Evolutionary conservation across 2,113 vertebrate genomes (phyloP).

Genomic region (Octodon degus): DNA sequence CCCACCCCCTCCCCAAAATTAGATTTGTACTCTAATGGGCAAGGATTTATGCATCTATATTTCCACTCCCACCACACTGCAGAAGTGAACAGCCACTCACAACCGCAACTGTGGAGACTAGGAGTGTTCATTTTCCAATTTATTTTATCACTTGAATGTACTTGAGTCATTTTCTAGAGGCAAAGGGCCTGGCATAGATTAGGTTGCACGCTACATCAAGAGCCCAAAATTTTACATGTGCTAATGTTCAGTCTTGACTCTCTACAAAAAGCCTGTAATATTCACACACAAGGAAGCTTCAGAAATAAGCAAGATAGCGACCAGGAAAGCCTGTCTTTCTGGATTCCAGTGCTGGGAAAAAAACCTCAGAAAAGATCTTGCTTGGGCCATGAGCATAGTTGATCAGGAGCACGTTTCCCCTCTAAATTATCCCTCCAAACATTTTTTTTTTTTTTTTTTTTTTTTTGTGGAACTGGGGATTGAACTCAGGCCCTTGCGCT

Average conservation of each 20-base stretch:
- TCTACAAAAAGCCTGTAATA: background rate
- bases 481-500: too few relatives aligned
- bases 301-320: background rate
- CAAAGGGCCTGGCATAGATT: background rate
- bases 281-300: background rate
- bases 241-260: background rate
- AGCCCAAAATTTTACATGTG: conserved; percentile 26
- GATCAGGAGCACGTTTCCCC: background rate
- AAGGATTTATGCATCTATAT: accelerated
- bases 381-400: background rate
- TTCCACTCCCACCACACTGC: too few relatives aligned
- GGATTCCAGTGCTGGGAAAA: background rate
- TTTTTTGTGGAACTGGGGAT: too few relatives aligned
- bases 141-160: background rate
- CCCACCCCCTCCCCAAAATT: background rate
- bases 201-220: background rate
- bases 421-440: background rate
- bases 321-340: background rate
- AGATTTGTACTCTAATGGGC: background rate
- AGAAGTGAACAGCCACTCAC: background rate
- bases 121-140: background rate
- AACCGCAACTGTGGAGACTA: too few relatives aligned
- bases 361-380: background rate
- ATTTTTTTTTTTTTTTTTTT: too few relatives aligned
- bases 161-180: conserved; percentile 60